Evolutionary conservation across 2,888 invertebrate genomes (phyloP).

Genomic region (Parnassius mnemosyne): DNA sequence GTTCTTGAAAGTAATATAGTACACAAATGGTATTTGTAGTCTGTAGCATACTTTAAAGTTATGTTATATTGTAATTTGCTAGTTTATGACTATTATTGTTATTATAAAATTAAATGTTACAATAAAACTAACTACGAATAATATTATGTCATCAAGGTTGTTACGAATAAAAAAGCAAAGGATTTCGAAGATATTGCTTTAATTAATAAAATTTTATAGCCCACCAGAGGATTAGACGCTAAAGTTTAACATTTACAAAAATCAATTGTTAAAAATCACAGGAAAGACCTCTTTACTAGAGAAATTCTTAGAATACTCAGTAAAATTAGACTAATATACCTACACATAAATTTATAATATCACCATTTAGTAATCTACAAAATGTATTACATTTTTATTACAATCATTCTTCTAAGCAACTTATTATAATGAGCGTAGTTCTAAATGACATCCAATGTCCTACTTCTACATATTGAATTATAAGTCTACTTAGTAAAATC

Average conservation of each 20-base stretch:
- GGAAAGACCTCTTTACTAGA: conserved; percentile 66
- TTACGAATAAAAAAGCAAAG: background rate
- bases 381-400: conserved; percentile 15
- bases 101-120: background rate
- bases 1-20: too few relatives aligned
- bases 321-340: conserved; percentile 49
- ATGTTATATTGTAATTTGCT: too few relatives aligned
- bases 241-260: conserved; percentile 73
- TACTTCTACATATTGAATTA: conserved; percentile 1
- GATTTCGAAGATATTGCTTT: conserved; percentile 64
- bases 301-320: conserved; percentile 47
- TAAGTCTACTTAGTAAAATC: conserved; percentile 21
- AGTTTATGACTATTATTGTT: too few relatives aligned
- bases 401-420: conserved; percentile 16
- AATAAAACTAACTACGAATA: too few relatives aligned
- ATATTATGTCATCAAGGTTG: too few relatives aligned
- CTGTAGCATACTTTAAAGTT: too few relatives aligned
- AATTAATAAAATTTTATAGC: conserved; percentile 43
- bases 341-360: conserved; percentile 50
- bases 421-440: conserved; percentile 22
- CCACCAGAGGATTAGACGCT: conserved; percentile 63
- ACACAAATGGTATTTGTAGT: too few relatives aligned
- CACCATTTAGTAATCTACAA: conserved; percentile 58
- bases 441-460: conserved; percentile 27
- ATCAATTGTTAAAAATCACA: conserved; percentile 76